These are phyloP conservation scores for Andrena minutula DNA, from an alignment of 2,888 invertebrate species.

Conservation along the genomic window DNA sequence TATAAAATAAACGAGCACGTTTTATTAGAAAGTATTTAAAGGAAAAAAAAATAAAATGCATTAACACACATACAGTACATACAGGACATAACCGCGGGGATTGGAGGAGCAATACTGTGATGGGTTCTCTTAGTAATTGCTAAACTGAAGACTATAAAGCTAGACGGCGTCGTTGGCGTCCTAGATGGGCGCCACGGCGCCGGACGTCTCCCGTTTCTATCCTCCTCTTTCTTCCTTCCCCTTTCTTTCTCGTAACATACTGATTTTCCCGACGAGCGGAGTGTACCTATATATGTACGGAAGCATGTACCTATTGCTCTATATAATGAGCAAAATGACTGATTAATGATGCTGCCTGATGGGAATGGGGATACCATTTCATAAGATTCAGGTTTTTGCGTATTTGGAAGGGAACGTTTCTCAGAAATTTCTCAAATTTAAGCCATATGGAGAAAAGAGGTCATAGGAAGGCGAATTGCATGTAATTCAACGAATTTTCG, in stretches of 20 bases:
- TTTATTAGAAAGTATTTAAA: not conserved
- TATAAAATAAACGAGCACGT: not conserved
- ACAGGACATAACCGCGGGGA: not conserved
- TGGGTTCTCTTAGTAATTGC: conserved; percentile 61
- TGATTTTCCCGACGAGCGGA: conserved; percentile 47
- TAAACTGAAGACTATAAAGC: conserved; percentile 64
- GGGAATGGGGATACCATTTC: not conserved
- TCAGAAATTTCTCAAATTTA: conserved; percentile 2
- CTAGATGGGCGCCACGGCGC: conserved; percentile 76
- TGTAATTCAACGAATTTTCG: conserved; percentile 6
- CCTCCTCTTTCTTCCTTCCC: conserved; percentile 45
- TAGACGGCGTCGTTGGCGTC: conserved; percentile 76
- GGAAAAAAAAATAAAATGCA: not conserved
- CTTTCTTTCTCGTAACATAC: conserved; percentile 33
- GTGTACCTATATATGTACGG: conserved; percentile 5
- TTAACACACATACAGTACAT: conserved; percentile 11
- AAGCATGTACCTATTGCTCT: not conserved
- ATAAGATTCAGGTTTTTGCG: not conserved
- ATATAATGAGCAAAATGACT: conserved; percentile 26
- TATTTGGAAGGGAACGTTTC: no score
- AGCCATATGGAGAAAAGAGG: conserved; percentile 1
- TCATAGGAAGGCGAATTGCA: not conserved
- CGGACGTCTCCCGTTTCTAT: conserved; percentile 68
- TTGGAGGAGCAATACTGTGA: conserved; percentile 12
- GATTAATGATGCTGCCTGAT: conserved; percentile 34